phyloP scores from a whole-genome alignment of 1,140 invertebrate genomes.

The Neodiprion pinetum region DNA sequence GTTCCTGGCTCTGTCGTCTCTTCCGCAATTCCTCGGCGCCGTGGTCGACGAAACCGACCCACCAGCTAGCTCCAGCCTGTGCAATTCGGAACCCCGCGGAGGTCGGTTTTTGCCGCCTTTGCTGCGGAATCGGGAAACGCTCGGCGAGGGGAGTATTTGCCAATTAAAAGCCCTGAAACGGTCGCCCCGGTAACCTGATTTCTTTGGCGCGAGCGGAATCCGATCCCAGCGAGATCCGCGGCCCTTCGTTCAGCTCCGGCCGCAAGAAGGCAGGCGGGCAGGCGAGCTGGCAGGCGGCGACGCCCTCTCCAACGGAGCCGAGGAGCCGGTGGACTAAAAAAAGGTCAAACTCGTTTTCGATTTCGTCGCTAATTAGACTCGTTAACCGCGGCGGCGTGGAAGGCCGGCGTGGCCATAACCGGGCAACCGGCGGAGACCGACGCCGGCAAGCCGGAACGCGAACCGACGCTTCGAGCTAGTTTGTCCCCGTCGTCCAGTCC shows the following conservation, averaged over 20 bases:
- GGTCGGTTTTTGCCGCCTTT: no score
- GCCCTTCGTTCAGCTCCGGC: background rate
- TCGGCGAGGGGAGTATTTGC: background rate
- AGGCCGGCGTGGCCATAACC: conserved; percentile 52
- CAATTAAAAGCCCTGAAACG: background rate
- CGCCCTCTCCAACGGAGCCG: background rate
- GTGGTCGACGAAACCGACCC: no score
- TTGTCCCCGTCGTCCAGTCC: conserved; percentile 53
- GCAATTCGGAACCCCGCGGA: no score
- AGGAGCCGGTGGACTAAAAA: conserved; percentile 38
- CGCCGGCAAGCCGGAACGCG: conserved; percentile 38
- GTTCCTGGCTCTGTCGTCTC: no score
- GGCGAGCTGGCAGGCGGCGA: no score
- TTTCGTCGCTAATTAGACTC: conserved; percentile 65
- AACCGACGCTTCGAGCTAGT: conserved; percentile 49
- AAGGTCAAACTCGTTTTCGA: conserved; percentile 63
- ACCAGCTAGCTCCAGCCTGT: no score
- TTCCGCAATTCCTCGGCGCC: no score
- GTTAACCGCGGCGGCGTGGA: conserved; percentile 54
- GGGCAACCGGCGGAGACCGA: conserved; percentile 43
- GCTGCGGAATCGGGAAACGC: no score
- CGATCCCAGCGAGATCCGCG: background rate
- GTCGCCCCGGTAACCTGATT: background rate
- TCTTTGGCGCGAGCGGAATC: background rate
- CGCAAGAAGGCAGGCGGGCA: no score